A percentile compares a stretch with the other conserved stretches of the same genome.
Evolutionary conservation across 64 coral and sea anemone species (phyloP).

Genomic region (Pocillopora verrucosa): DNA sequence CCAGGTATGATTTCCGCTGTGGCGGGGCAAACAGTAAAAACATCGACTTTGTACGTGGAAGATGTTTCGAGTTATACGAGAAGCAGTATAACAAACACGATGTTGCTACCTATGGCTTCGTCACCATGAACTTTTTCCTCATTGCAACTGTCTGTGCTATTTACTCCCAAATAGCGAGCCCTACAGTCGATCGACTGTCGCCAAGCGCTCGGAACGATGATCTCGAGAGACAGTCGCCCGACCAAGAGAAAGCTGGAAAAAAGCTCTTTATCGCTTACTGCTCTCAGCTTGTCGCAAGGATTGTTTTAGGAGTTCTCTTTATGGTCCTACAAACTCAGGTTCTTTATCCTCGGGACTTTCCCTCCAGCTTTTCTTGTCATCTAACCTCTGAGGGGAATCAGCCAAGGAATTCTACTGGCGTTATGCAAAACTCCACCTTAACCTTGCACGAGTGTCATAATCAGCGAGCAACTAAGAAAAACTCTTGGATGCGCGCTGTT

Average conservation of each 20-base stretch:
- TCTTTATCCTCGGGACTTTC: neutral
- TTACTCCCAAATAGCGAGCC: neutral
- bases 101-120: neutral
- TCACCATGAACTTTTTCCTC: neutral
- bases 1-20: conserved; percentile 6
- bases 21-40: neutral
- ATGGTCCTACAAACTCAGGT: neutral
- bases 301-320: neutral
- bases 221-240: neutral
- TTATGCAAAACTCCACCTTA: too few species aligned
- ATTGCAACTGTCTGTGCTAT: neutral
- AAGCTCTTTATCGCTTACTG: too few species aligned
- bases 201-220: neutral
- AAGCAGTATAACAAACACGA: neutral
- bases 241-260: neutral
- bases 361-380: neutral
- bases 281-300: too few species aligned
- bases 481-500: neutral
- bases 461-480: conserved; percentile 1
- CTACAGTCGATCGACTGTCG: neutral
- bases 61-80: neutral
- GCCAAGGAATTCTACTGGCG: too few species aligned
- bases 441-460: too few species aligned
- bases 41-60: conserved; percentile 6
- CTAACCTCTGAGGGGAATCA: too few species aligned